Base-by-base conservation (phyloP, 2,888 invertebrate species). In the Apamea epomidion region DNA sequence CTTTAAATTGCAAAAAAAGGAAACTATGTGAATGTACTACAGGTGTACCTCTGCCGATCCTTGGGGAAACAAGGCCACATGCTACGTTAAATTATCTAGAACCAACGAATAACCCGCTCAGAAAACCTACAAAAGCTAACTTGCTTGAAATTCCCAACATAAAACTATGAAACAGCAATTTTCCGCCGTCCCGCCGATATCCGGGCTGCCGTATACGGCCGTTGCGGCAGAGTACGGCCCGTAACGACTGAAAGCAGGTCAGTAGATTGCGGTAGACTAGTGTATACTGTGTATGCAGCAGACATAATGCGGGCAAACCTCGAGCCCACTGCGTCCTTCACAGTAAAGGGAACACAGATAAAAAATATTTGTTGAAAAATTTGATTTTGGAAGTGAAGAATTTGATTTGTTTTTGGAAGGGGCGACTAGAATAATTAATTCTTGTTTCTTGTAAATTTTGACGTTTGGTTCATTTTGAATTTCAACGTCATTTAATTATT, bases 241-340 rank as follows among this genome's bases (percentile, higher is more conserved):
- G 81, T 54, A 83, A 60, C 45, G 51, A 48, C 74, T 62, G 54
- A 77, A 88, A 88, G 76, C 78, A 65, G 88, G 88, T 88, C 88
- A 90, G 42, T 78, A 48, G 76, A 78, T 78, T 88, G 89, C 89
- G 90, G 88, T 29, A 81, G 37, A 67, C 54, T 58, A 3, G 64
- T 51, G 4, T 70, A 68, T 21, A 51, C 62, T 18, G 86, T 42
- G 69, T 80, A 89, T 88, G 90, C 88, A 88, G 90, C 64, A 58
- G 81, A 80, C 88, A 88, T 88, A 88, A 90, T 88, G 88, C 88
- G 90, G 88, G 62, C 76, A 86, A 78, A 64, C 18, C 62, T 62
- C 64, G 60, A 25, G 67, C 67, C 72, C 65, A 54, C 12, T 71
- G 81, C 86, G 88, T 69, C 78, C 82, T 77, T 62, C 65, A 72